Evolutionary conservation across 1,140 invertebrate genomes (phyloP).

Genomic region (Heliconius himera): DNA sequence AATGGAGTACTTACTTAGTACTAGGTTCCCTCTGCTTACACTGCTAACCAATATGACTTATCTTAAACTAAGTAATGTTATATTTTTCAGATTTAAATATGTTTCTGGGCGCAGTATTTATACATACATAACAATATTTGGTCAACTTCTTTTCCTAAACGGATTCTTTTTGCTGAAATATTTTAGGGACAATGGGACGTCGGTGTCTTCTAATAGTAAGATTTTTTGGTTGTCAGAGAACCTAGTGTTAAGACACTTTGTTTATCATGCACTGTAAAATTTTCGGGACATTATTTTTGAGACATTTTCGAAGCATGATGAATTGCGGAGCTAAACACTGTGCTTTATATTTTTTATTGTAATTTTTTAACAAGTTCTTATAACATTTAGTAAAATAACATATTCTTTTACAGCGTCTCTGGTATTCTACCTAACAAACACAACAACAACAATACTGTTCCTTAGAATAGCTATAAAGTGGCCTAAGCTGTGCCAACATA

Average conservation of each 20-base stretch:
- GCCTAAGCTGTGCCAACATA: conserved; percentile 49
- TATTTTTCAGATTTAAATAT: conserved; percentile 40
- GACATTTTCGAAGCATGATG: no score
- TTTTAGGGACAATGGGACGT: conserved; percentile 26
- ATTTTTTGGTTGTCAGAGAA: not conserved
- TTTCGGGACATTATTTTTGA: no score
- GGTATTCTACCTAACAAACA: conserved; percentile 46
- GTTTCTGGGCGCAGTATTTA: conserved; percentile 41
- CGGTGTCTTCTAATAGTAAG: conserved; percentile 15
- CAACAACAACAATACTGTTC: conserved; percentile 47
- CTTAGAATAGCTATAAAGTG: conserved; percentile 52
- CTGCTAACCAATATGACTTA: no score
- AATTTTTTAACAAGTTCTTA: not conserved
- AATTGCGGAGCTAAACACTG: no score
- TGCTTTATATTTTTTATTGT: no score
- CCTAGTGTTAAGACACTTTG: not conserved
- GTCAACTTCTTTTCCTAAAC: conserved; percentile 34
- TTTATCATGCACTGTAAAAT: no score
- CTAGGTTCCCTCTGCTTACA: no score
- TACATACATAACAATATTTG: conserved; percentile 32
- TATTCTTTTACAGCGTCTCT: conserved; percentile 37
- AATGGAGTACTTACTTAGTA: no score
- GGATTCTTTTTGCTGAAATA: conserved; percentile 33
- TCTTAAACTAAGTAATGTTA: not conserved
- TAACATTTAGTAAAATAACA: not conserved